Evolutionary conservation across 2,113 vertebrate species (phyloP), one percentile per base, ranked within the genome.

Genomic region (Hystrix brachyura): DNA sequence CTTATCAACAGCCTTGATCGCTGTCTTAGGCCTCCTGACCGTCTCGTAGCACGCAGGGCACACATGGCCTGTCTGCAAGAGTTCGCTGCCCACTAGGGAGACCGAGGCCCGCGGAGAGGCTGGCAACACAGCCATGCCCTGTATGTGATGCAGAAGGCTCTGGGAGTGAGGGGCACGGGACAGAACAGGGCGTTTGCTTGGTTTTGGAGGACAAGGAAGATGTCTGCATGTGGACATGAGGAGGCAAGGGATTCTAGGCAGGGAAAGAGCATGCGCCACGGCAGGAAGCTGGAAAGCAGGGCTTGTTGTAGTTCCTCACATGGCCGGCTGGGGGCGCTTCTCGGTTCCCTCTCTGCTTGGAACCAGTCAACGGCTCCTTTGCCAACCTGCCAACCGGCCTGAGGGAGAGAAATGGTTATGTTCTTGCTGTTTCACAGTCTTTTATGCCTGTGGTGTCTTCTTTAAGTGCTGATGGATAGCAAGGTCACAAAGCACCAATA

Each of bases 381-480:
- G 65, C 48, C 2, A 15, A 53, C 57, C 7, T 65, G 65, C 48
- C 2, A 15, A 53, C 57, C 7, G 15, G 29, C 46, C 25, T 62
- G 2, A 46, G 55, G 91, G 19, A 90, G 53, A 83, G 72, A 15
- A 32, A 32, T 0, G 53, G 60, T 59, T 84, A 60, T 89, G 34
- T 93, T 92, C 80, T 69, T 87, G 72, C 55, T 69, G 71, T 93
- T 93, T 89, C 38, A 0, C 59, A 27, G 59, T 90, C 72, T 7
- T 51, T 74, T 64, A 53, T 65, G 57, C 71, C 78, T 62, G 9
- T 64, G 76, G 12, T 60, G 23, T 71, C 53, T 79, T 95, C 51
- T 78, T 76, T 53, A 82, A 71, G 80, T 90, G n/a, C 7, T 91
- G 74, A 92, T 84, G 62, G 79, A 91, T 85, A 78, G 48, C 62